Conservation (phyloP, 1,140 invertebrate species). For the Aphelenchoides besseyi region DNA sequence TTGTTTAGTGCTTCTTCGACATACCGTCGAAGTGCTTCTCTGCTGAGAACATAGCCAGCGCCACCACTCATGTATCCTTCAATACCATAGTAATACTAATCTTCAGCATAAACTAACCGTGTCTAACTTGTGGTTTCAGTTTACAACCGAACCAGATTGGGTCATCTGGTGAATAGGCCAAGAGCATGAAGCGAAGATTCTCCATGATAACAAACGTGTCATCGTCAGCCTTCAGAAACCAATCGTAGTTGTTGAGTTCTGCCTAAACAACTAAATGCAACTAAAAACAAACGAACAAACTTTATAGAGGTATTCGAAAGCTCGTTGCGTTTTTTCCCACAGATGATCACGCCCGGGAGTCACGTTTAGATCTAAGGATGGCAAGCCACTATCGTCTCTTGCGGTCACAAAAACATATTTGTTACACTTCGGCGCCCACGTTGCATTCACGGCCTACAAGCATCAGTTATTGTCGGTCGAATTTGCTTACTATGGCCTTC, state of each 20-base stretch:
- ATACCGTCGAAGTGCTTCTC: conserved; percentile 57
- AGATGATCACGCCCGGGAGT: conserved; percentile 80
- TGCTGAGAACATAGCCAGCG: conserved; percentile 61
- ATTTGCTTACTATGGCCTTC: conserved; percentile 69
- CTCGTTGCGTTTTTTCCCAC: conserved; percentile 87
- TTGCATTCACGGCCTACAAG: conserved; percentile 76
- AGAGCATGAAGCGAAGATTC: conserved; percentile 47
- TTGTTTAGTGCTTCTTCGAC: conserved; percentile 67
- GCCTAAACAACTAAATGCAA: conserved; percentile 18
- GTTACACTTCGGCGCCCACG: conserved; percentile 89
- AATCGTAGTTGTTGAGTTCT: conserved; percentile 59
- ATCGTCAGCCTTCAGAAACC: conserved; percentile 63
- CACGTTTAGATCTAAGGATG: conserved; percentile 67
- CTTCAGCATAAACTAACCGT: too few species aligned
- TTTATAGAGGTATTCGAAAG: conserved; percentile 71
- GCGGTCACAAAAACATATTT: conserved; percentile 61
- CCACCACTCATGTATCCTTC: conserved; percentile 81
- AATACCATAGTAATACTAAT: background rate
- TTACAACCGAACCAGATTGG: conserved; percentile 58
- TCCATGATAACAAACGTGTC: conserved; percentile 60
- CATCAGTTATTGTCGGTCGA: background rate
- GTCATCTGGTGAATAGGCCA: conserved; percentile 48
- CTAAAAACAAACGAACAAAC: background rate
- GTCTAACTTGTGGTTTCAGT: too few species aligned
- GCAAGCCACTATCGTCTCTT: conserved; percentile 46